A percentile compares a stretch with the other conserved stretches of the same genome.
Conservation (phyloP, 2,113 vertebrate genomes). For the Protomyctophum bolini region DNA sequence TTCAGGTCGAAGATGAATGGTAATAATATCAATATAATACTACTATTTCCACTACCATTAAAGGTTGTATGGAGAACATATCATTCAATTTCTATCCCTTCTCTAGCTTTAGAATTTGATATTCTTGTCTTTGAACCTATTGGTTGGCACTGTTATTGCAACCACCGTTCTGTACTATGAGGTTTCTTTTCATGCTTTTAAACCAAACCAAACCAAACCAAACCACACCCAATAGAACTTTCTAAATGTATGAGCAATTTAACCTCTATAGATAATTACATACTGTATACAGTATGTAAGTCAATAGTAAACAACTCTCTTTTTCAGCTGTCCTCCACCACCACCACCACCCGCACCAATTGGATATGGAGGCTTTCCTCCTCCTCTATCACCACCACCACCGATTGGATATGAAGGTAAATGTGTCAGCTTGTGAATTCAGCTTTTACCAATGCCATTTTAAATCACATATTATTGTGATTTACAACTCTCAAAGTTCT, state of each 20-base stretch:
- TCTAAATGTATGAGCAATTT: too few relatives aligned
- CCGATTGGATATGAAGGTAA: background rate
- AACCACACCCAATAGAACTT: too few relatives aligned
- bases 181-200: background rate
- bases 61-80: too few relatives aligned
- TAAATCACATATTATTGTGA: background rate
- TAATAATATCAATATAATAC: too few relatives aligned
- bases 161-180: background rate
- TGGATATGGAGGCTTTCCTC: background rate
- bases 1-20: slow-evolving; percentile 48
- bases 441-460: background rate
- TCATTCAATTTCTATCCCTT: too few relatives aligned
- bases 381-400: background rate
- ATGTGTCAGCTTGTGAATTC: background rate
- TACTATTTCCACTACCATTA: too few relatives aligned
- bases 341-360: too few relatives aligned
- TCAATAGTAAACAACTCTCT: background rate
- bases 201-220: too few relatives aligned
- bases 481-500: background rate
- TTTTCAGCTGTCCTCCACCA: slow-evolving; percentile 20
- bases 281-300: background rate
- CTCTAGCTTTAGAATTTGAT: too few relatives aligned
- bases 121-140: slow-evolving; percentile 10
- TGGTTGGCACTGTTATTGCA: slow-evolving; percentile 5
- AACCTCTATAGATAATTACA: background rate